Conservation (phyloP, 2,888 invertebrate species). For the Agonopterix alstromeriana region DNA sequence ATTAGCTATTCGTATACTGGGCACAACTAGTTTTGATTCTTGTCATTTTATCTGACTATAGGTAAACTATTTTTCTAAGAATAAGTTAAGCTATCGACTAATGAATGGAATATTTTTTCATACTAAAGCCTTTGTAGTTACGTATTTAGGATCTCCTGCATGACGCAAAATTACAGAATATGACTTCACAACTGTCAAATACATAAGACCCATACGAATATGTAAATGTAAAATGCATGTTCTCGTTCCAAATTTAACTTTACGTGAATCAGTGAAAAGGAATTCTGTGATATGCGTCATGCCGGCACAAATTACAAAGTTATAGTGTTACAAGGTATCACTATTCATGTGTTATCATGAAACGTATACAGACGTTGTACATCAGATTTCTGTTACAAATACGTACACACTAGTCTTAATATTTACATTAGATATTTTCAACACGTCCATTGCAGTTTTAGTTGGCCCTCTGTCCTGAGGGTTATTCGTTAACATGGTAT, state of each 20-base stretch:
- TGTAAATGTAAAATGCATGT: constrained; percentile 7
- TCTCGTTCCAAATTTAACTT: constrained; percentile 7
- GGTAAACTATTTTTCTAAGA: constrained; percentile 70
- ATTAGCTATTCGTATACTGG: constrained; percentile 75
- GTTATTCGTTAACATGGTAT: background rate
- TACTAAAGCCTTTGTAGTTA: constrained; percentile 72
- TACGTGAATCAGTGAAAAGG: constrained; percentile 11
- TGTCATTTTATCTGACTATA: constrained; percentile 74
- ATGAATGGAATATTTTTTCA: constrained; percentile 71
- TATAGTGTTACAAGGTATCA: constrained; percentile 37
- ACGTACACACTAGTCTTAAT: constrained; percentile 39
- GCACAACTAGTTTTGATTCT: constrained; percentile 76
- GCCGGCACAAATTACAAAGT: constrained; percentile 32
- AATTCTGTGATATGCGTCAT: constrained; percentile 27
- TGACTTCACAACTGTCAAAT: too few species aligned
- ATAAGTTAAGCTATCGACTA: constrained; percentile 74
- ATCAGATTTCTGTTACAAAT: constrained; percentile 66
- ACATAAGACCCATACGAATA: background rate
- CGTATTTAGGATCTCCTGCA: constrained; percentile 60
- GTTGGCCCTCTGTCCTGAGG: background rate
- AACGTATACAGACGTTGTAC: constrained; percentile 75
- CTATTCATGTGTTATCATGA: constrained; percentile 47
- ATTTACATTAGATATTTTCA: constrained; percentile 40
- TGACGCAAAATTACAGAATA: constrained; percentile 25
- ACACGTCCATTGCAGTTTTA: constrained; percentile 5